Conservation (phyloP, 2,888 invertebrate species). For the Cantharis lateralis region DNA sequence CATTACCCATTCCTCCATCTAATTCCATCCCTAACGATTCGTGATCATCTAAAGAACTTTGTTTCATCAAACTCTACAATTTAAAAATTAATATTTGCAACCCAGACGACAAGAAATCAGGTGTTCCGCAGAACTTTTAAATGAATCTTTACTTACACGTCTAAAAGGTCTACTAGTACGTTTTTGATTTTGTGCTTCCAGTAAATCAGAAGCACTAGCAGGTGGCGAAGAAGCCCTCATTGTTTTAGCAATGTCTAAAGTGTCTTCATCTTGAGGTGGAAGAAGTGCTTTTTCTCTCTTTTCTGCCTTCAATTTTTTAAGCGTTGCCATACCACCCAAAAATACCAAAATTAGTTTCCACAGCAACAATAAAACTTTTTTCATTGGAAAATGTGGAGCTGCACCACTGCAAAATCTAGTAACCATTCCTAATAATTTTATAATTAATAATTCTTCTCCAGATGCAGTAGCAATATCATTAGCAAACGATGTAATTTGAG, state of each 20-base stretch:
- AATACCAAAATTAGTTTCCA: constrained; percentile 96
- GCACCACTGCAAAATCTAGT: constrained; percentile 94
- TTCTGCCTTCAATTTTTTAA: constrained; percentile 75
- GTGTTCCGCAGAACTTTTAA: neutral
- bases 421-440: constrained; percentile 93
- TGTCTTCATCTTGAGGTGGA: constrained; percentile 85
- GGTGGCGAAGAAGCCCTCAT: constrained; percentile 97
- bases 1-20: constrained; percentile 66
- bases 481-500: constrained; percentile 61
- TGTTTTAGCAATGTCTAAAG: constrained; percentile 87
- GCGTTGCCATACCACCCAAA: constrained; percentile 86
- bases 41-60: constrained; percentile 87
- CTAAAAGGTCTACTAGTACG: constrained; percentile 74
- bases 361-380: constrained; percentile 90
- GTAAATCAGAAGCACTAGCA: constrained; percentile 85
- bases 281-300: constrained; percentile 74
- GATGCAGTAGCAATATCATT: constrained; percentile 63
- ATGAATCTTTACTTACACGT: constrained; percentile 55
- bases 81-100: constrained; percentile 19
- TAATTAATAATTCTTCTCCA: constrained; percentile 83
- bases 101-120: neutral
- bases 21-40: constrained; percentile 75
- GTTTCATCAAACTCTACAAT: constrained; percentile 80
- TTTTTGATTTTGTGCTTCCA: constrained; percentile 83
- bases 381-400: constrained; percentile 97